These are phyloP conservation scores for Ceramica pisi DNA, from an alignment of 2,888 invertebrate species.

Conservation along the genomic window DNA sequence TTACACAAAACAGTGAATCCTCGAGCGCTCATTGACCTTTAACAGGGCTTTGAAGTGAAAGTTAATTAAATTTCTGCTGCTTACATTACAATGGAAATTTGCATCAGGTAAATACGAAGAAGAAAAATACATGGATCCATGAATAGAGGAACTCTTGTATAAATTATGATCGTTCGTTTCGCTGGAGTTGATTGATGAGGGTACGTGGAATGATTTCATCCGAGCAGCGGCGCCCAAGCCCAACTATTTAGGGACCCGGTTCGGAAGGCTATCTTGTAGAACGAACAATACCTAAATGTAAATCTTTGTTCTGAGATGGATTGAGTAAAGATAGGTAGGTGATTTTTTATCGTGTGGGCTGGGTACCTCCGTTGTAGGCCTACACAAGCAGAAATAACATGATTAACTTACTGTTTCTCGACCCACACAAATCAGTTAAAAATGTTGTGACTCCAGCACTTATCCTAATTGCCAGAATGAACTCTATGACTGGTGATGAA, in stretches of 20 bases:
- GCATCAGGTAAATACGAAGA: slow-evolving; percentile 75
- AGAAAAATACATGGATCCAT: slow-evolving; percentile 61
- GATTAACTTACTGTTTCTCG: slow-evolving; percentile 5
- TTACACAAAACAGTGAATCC: slow-evolving; percentile 80
- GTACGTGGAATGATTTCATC: slow-evolving; percentile 63
- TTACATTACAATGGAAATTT: slow-evolving; percentile 85
- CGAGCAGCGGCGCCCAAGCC: slow-evolving; percentile 33
- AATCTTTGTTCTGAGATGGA: slow-evolving; percentile 55
- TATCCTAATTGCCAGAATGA: slow-evolving; percentile 10
- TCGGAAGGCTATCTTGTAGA: slow-evolving; percentile 44
- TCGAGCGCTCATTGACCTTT: slow-evolving; percentile 81
- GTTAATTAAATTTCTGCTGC: slow-evolving; percentile 88
- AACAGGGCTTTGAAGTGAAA: slow-evolving; percentile 82
- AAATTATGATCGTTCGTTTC: slow-evolving; percentile 64
- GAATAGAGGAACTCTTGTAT: slow-evolving; percentile 55
- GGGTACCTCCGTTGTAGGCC: background rate
- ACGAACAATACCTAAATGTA: slow-evolving; percentile 53
- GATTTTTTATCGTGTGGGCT: slow-evolving; percentile 23
- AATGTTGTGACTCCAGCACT: background rate
- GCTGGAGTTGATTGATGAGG: slow-evolving; percentile 65
- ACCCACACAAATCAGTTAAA: slow-evolving; percentile 14
- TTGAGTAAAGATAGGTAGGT: slow-evolving; percentile 31
- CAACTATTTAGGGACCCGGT: slow-evolving; percentile 54
- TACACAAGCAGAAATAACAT: slow-evolving; percentile 14
- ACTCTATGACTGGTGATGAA: background rate